These are phyloP conservation scores for Ceratoteleas bidentatus DNA, from an alignment of 1,140 invertebrate genomes.

Conservation along the genomic window DNA sequence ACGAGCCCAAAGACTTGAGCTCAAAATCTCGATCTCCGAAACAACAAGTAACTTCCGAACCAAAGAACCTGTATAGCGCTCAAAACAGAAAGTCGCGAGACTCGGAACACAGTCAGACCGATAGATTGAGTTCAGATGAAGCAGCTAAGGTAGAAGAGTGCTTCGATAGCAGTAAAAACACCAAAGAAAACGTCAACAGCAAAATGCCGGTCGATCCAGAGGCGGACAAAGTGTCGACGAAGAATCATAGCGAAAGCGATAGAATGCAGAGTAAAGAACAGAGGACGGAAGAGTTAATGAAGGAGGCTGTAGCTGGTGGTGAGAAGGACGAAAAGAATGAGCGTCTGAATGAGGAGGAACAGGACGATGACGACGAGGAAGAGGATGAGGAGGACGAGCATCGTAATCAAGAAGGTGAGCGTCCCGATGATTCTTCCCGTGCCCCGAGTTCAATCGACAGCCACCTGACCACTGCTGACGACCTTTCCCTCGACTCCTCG, in stretches of 20 bases:
- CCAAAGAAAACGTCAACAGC: constrained; percentile 39
- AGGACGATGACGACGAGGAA: constrained; percentile 75
- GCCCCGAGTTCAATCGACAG: constrained; percentile 83
- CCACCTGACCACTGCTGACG: constrained; percentile 81
- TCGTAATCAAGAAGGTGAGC: constrained; percentile 80
- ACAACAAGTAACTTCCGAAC: constrained; percentile 39
- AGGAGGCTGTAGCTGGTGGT: constrained; percentile 49
- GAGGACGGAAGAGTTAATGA: constrained; percentile 47
- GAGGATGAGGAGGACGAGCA: constrained; percentile 70
- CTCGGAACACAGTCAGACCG: constrained; percentile 21
- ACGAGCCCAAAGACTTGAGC: constrained; percentile 78
- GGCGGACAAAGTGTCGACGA: constrained; percentile 21
- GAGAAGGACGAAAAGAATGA: constrained; percentile 44
- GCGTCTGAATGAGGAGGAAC: constrained; percentile 65
- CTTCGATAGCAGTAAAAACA: constrained; percentile 6
- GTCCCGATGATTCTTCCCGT: constrained; percentile 79
- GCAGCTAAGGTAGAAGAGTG: constrained; percentile 14
- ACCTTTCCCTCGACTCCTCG: constrained; percentile 84
- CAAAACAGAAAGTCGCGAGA: constrained; percentile 48
- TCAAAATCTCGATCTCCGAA: constrained; percentile 71
- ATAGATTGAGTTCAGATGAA: constrained; percentile 15
- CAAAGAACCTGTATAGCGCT: constrained; percentile 68
- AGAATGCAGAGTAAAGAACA: constrained; percentile 25
- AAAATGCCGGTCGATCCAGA: constrained; percentile 26
- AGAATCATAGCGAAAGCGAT: constrained; percentile 34